Conservation (phyloP, 2,113 vertebrate genomes). For the Notothenia coriiceps region DNA sequence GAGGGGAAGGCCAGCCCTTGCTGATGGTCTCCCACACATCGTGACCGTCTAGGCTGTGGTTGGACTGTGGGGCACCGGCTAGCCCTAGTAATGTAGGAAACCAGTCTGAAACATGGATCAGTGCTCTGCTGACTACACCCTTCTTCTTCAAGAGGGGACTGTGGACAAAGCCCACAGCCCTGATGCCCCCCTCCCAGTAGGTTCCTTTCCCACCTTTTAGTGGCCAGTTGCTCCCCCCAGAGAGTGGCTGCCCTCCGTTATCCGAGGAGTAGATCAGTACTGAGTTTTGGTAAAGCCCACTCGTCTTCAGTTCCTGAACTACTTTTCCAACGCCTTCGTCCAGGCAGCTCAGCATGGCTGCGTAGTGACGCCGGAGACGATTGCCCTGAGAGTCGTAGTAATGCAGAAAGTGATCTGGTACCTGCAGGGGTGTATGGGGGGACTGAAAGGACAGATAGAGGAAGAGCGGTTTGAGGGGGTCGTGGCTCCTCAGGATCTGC, state of each 20-base stretch:
- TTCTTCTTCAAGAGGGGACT: conserved; percentile 91
- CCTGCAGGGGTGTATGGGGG: conserved; percentile 90
- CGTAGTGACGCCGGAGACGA: conserved; percentile 87
- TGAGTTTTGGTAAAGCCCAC: conserved; percentile 90
- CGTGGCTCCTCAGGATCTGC: conserved; percentile 88
- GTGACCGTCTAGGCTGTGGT: conserved; percentile 88
- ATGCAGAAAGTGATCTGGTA: conserved; percentile 88
- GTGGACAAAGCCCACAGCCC: conserved; percentile 93
- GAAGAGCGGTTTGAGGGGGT: conserved; percentile 89
- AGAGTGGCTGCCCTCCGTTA: conserved; percentile 91
- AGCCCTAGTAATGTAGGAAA: conserved; percentile 91
- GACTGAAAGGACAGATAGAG: conserved; percentile 94
- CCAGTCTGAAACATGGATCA: conserved; percentile 96
- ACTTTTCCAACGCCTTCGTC: conserved; percentile 90
- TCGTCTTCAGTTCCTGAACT: conserved; percentile 86
- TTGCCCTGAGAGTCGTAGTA: conserved; percentile 88
- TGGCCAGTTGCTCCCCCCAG: conserved; percentile 94
- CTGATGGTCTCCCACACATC: conserved; percentile 93
- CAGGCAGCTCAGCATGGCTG: conserved; percentile 94
- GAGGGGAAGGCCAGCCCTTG: conserved; percentile 87
- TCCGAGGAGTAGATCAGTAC: conserved; percentile 94
- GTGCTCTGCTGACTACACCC: conserved; percentile 86
- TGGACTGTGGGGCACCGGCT: conserved; percentile 84
- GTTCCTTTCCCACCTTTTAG: conserved; percentile 94
- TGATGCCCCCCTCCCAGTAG: conserved; percentile 95